Evolutionary conservation across 2,113 vertebrate genomes (phyloP), one percentile per base, ranked within the genome.

Genomic region (Bos indicus): DNA sequence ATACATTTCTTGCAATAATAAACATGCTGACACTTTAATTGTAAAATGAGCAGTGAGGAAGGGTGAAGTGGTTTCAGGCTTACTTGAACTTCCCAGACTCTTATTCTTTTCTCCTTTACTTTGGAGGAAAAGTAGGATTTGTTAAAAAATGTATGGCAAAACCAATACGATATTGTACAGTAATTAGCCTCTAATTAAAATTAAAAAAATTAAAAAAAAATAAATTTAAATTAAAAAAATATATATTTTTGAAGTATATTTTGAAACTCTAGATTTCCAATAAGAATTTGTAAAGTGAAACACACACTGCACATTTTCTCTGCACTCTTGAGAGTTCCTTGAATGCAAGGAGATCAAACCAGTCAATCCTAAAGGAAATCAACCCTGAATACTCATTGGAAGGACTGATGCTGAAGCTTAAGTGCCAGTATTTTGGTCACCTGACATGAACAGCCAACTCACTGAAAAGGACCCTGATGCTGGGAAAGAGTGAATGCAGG

Each of bases 211-310:
- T 12, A 48, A 48, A 48, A 48, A 84, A 23, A 57, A 25, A 46
- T 74, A 80, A 48, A 48, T 48, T 48, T 48, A 48, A 48, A 48
- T 48, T 48, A 48, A 48, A 84, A 23, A 57, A 25, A 46, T 56
- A 80, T 56, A 7, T 7, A 25, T 33, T 15, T 51, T 74, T 57
- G 30, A 81, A 81, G 33, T 52, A 14, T n/a, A 93, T n/a, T 36
- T 48, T 51, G 71, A 74, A 77, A 67, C 10, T 71, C 40, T 71
- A 51, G 25, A 46, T 81, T 91, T 81, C 87, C 26, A 57, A 17
- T 17, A 59, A 51, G 40, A 88, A 7, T 52, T 64, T 96, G 25
- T 89, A 26, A 94, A 86, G 40, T 82, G 28, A 88, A 43, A n/a
- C 3, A 36, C 64, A 36, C n/a, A 71, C 21, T 28, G 26, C 71